Conservation (phyloP, 2,113 vertebrate species). For the Peromyscus maniculatus region DNA sequence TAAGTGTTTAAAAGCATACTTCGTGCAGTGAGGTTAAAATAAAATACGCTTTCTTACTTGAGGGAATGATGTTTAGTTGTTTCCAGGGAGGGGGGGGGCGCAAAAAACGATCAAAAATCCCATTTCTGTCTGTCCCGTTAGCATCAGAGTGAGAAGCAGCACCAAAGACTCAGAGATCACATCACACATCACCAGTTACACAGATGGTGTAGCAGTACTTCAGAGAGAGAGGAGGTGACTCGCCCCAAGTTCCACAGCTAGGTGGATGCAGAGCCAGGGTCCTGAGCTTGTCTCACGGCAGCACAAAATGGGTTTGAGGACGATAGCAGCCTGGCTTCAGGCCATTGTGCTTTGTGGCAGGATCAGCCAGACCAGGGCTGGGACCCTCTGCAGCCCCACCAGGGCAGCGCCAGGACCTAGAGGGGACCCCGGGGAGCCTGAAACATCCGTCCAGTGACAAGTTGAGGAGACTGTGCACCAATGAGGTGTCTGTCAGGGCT, state of each 20-base stretch:
- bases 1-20: not conserved
- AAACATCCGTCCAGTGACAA: not conserved
- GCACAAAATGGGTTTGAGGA: not conserved
- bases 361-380: not conserved
- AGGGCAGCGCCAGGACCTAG: not conserved
- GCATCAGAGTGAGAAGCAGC: not conserved
- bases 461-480: not conserved
- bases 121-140: not conserved
- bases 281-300: not conserved
- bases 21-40: not conserved
- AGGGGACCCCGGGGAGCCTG: not conserved
- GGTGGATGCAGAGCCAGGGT: not conserved
- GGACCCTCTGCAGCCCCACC: not conserved
- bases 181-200: not conserved
- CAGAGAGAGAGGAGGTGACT: not conserved
- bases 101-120: not conserved
- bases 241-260: not conserved
- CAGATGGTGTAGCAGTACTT: not conserved
- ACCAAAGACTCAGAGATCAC: not conserved
- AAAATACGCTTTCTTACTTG: slow-evolving; percentile 5
- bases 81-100: not conserved
- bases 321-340: not conserved
- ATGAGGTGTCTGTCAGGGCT: not conserved
- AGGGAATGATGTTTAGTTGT: not conserved
- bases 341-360: not conserved